A percentile compares a stretch with the other conserved stretches of the same genome.
Conservation (phyloP, 2,888 invertebrate species). For the Diaprepes abbreviatus region DNA sequence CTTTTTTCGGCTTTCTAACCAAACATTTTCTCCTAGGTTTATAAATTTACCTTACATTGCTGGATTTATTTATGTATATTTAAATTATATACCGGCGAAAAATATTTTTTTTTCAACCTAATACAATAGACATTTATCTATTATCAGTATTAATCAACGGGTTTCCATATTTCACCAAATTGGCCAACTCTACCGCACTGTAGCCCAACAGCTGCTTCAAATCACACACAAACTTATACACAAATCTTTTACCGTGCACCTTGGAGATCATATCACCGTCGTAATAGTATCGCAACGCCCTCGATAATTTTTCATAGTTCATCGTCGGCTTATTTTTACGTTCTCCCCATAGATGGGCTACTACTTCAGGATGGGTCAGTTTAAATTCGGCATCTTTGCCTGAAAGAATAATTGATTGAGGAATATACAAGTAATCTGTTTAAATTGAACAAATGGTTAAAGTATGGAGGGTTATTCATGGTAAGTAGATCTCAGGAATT, state of each 20-base stretch:
- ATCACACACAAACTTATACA: slow-evolving; percentile 97
- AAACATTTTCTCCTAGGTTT: too few species aligned
- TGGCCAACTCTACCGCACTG: slow-evolving; percentile 83
- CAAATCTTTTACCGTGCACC: slow-evolving; percentile 88
- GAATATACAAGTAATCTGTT: too few species aligned
- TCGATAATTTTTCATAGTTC: slow-evolving; percentile 93
- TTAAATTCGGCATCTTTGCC: slow-evolving; percentile 89
- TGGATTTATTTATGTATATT: too few species aligned
- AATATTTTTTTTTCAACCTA: too few species aligned
- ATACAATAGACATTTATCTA: not conserved
- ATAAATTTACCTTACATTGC: too few species aligned
- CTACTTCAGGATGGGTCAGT: slow-evolving; percentile 85
- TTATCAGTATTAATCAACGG: slow-evolving; percentile 51
- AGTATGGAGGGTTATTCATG: too few species aligned
- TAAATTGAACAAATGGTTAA: too few species aligned
- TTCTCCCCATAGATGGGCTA: slow-evolving; percentile 90
- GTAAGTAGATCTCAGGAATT: too few species aligned
- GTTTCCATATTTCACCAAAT: slow-evolving; percentile 74
- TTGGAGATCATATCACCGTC: slow-evolving; percentile 96
- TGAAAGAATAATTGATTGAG: too few species aligned
- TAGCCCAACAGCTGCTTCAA: slow-evolving; percentile 89
- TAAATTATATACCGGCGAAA: too few species aligned
- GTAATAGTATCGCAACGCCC: slow-evolving; percentile 91
- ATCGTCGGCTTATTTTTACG: slow-evolving; percentile 94
- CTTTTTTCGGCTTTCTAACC: too few species aligned